These are phyloP conservation scores for Platerodrilus igneus DNA, from an alignment of 2,888 invertebrate species.

Conservation along the genomic window DNA sequence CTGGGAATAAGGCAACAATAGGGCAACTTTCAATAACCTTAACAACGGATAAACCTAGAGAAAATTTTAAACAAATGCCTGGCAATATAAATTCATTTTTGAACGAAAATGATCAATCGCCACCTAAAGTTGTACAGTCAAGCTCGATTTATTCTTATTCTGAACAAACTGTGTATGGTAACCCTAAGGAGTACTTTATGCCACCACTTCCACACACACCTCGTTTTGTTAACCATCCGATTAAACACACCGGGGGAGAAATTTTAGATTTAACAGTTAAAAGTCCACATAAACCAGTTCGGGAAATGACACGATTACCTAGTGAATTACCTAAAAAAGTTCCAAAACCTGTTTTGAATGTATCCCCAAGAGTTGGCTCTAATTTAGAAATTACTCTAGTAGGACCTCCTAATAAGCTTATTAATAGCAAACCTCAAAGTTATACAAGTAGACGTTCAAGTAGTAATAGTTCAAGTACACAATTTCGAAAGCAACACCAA, in stretches of 20 bases:
- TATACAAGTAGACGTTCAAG: constrained; percentile 46
- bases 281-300: constrained; percentile 47
- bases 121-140: constrained; percentile 59
- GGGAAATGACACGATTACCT: constrained; percentile 60
- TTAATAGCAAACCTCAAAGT: constrained; percentile 14
- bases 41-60: constrained; percentile 21
- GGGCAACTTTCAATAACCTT: constrained; percentile 27
- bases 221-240: constrained; percentile 43
- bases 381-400: constrained; percentile 71
- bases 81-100: constrained; percentile 23
- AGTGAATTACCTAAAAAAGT: constrained; percentile 36
- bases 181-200: constrained; percentile 65
- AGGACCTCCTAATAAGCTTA: constrained; percentile 26
- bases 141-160: constrained; percentile 61
- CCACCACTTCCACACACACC: constrained; percentile 47
- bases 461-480: constrained; percentile 46
- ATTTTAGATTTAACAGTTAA: constrained; percentile 63
- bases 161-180: constrained; percentile 65
- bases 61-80: no score
- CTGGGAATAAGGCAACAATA: constrained; percentile 14
- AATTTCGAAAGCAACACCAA: constrained; percentile 47
- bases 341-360: constrained; percentile 42
- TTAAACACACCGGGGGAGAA: constrained; percentile 49
- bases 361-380: constrained; percentile 56
- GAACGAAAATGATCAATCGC: constrained; percentile 39